Evolutionary conservation across 2,113 vertebrate species (phyloP).

Genomic region (Perca schrenkii): DNA sequence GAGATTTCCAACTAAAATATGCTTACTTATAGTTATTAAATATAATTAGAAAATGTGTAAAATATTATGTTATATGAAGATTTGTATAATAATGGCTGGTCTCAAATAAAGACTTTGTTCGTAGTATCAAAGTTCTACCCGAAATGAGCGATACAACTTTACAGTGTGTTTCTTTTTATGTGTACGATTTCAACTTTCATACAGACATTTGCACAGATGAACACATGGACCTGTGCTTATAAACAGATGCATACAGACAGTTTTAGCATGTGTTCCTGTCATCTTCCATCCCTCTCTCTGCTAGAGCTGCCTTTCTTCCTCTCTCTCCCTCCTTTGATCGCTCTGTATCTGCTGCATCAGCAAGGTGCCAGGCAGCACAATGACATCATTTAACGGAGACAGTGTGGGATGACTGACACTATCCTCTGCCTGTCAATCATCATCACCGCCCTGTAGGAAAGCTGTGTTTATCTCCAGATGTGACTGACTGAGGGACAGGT

Average conservation of each 20-base stretch:
- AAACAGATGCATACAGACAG: neutral
- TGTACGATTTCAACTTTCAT: neutral
- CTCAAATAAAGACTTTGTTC: neutral
- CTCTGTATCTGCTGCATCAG: conserved; percentile 54
- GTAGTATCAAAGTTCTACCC: neutral
- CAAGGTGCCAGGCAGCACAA: conserved; percentile 33
- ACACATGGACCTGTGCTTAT: neutral
- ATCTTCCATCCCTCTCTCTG: neutral
- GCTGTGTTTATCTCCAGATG: conserved; percentile 53
- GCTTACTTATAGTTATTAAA: neutral
- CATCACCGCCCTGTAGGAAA: conserved; percentile 47
- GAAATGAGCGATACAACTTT: neutral
- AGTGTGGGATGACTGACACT: conserved; percentile 57
- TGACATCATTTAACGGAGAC: conserved; percentile 64
- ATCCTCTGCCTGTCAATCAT: conserved; percentile 66
- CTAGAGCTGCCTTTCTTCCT: conserved; percentile 4
- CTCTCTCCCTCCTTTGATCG: conserved; percentile 4
- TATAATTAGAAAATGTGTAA: neutral
- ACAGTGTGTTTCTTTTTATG: neutral
- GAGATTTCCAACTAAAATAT: neutral
- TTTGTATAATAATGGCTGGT: neutral
- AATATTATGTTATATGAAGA: too few species aligned
- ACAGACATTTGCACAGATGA: neutral
- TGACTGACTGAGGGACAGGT: conserved; percentile 45
- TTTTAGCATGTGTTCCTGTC: neutral